Evolutionary conservation across 2,797 vertebrate genomes (phyloP), one percentile per base, ranked within the genome.

Genomic region (Galaxias olidus): DNA sequence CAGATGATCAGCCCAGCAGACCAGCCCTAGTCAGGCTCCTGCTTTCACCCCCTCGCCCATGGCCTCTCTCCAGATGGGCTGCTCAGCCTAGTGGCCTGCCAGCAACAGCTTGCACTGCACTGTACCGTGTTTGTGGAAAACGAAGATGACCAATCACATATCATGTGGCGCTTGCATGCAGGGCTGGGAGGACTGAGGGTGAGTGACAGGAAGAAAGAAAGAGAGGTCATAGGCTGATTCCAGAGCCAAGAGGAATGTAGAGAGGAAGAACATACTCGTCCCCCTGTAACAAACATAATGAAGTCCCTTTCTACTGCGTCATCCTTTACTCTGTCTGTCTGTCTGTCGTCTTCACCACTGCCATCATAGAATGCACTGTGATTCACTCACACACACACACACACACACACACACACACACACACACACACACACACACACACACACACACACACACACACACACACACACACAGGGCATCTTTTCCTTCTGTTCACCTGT

Each of bases 91-190:
- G 84, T 79, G 86, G 85, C 88, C 82, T 91, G 92, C 90, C 93
- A 93, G 92, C 92, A 93, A 93, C 94, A 95, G 94, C 93, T 94
- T 94, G 93, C 30, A 80, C 82, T 87, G 30, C 30, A 30, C 2
- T 30, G 30, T 30, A 30, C 30, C 30, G 91, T 93, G 93, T 92
- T 94, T 90, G 93, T 88, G 91, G 93, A 94, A 94, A 95, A 95
- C 93, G 94, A 94, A 94, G 92, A 94, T 94, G 93, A 94, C 75
- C 88, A 92, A 94, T 93, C 92, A 94, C 94, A 95, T 93, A 93
- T 94, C 92, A 93, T 91, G 91, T 87, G 91, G 81, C 62, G 83
- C 42, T 30, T 30, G 65, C 68, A 72, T 77, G 85, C 85, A 68
- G 77, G 78, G 63, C 76, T 81, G 80, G 54, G 67, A 63, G 54